These are phyloP conservation scores for Zeugodacus cucurbitae DNA, from an alignment of 1,140 invertebrate species.

Conservation along the genomic window DNA sequence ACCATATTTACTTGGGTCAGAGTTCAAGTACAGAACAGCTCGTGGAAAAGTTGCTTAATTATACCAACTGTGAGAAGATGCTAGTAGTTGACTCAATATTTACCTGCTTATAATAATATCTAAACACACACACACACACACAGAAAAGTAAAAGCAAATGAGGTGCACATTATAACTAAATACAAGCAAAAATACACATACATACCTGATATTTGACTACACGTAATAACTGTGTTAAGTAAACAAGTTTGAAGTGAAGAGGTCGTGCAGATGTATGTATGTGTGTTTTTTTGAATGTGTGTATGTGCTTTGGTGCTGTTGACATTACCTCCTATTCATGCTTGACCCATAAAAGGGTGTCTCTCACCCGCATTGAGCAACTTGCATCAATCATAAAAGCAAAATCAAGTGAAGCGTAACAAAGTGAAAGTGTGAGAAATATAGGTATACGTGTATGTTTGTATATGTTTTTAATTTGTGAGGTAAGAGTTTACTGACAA, in stretches of 20 bases:
- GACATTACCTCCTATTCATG: neutral
- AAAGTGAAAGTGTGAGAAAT: neutral
- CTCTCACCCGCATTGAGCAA: neutral
- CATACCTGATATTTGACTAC: neutral
- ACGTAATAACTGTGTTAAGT: neutral
- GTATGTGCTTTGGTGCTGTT: neutral
- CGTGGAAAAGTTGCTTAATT: neutral
- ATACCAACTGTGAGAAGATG: neutral
- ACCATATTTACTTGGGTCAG: neutral
- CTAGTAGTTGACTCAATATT: slow-evolving; percentile 6
- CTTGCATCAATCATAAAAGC: neutral
- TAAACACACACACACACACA: neutral
- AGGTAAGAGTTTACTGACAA: neutral
- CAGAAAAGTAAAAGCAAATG: neutral
- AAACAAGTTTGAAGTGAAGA: neutral
- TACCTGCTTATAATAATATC: neutral
- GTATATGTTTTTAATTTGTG: neutral
- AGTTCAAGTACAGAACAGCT: neutral
- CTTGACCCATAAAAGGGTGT: neutral
- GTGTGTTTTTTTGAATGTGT: neutral
- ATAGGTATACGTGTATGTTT: neutral
- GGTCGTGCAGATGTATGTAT: neutral
- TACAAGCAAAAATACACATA: neutral
- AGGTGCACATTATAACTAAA: neutral
- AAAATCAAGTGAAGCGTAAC: neutral